Evolutionary conservation across 2,113 vertebrate genomes (phyloP).

Genomic region (Ochotona princeps): DNA sequence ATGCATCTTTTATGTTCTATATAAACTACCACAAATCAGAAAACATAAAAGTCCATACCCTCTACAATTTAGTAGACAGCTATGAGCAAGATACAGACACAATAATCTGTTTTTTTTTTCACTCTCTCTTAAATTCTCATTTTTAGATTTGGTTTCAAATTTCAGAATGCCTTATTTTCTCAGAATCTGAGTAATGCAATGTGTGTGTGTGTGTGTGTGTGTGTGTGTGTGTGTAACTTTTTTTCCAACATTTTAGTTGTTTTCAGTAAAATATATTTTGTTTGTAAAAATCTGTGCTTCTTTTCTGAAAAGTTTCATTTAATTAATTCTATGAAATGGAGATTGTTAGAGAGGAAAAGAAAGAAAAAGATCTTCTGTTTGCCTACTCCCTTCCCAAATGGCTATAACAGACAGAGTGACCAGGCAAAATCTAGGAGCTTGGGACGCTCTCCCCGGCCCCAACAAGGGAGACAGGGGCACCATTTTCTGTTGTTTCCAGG

Average conservation of each 20-base stretch:
- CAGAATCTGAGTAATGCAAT: neutral
- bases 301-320: neutral
- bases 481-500: no score
- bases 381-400: no score
- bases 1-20: no score
- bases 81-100: neutral
- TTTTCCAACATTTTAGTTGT: neutral
- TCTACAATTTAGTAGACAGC: neutral
- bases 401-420: no score
- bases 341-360: no score
- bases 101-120: no score
- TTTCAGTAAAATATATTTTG: neutral
- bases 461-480: no score
- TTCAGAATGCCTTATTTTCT: neutral
- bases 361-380: no score
- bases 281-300: neutral
- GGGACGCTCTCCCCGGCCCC: no score
- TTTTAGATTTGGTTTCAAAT: neutral
- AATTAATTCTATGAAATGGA: no score
- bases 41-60: neutral
- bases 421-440: no score
- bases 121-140: neutral
- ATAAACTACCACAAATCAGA: no score
- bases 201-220: neutral
- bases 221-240: slow-evolving; percentile 10